Evolutionary conservation across 2,888 invertebrate genomes (phyloP), one percentile per base, ranked within the genome.

Genomic region (Lithosia quadra): DNA sequence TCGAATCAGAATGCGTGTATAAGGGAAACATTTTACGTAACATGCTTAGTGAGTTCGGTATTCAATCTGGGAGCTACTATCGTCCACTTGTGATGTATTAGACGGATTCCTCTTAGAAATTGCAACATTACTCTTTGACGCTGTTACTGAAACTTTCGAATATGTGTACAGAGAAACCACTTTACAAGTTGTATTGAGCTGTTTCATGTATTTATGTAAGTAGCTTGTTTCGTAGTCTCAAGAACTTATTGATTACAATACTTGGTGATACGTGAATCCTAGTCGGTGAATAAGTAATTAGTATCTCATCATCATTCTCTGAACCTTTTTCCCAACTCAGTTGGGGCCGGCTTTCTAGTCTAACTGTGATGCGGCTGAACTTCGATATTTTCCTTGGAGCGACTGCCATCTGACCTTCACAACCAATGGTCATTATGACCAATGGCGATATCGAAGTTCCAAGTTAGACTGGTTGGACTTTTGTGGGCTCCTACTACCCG

Each of bases 1-100:
- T 83, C 69, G 74, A 80, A 79, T 81, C 73, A 76, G 66, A 75
- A 77, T 79, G 72, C 73, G 76, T 72, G 67, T 72, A 57, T 73
- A 74, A 67, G 62, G 65, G 69, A 59, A 73, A 72, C 61, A 69
- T 66, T 80, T 72, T 74, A 61, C 49, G 61, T 73, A 72, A 76
- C 65, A 62, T 68, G 67, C 75, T 78, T 62, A 75, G 70, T 49
- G 68, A 74, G 62, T 72, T 67, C 22, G 43, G 56, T 73, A 62
- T 78, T 76, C 67, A 79, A 77, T 77, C 36, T 67, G 63, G 57
- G 63, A 68, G 61, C 36, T 62, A 60, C 68, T 66, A 72, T 68
- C 62, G 65, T 68, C 74, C 73, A 74, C 64, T 78, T 78, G 63
- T 43, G 77, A 75, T 67, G 67, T 78, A 72, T 73, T 69, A 66